Evolutionary conservation across 2,113 vertebrate species (phyloP).

Genomic region (Tringa solitaria): DNA sequence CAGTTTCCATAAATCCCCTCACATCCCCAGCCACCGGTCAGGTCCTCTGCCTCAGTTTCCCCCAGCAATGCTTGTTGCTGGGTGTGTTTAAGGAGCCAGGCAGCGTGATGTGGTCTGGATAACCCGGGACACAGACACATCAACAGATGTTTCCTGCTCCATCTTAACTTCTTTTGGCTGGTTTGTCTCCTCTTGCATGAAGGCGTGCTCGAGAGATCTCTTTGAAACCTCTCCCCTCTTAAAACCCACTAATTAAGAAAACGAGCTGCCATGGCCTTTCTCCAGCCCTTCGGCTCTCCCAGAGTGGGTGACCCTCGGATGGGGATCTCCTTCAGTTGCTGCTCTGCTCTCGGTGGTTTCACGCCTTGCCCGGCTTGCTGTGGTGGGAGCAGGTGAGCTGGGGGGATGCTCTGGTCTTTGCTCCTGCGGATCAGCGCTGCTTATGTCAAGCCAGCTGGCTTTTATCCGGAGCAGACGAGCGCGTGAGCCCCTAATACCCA

Average conservation of each 20-base stretch:
- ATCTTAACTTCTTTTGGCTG: not conserved
- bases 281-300: not conserved
- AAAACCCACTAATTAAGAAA: not conserved
- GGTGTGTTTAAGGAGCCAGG: not conserved
- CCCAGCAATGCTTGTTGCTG: rapidly evolving
- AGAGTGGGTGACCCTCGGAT: not conserved
- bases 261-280: not conserved
- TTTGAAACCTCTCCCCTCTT: not conserved
- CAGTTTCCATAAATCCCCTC: not conserved
- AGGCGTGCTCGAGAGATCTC: not conserved
- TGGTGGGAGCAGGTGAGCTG: not conserved
- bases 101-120: not conserved
- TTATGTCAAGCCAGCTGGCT: not conserved
- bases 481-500: not conserved
- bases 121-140: not conserved
- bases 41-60: not conserved
- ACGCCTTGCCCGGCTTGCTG: not conserved
- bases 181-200: not conserved
- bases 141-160: rapidly evolving
- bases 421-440: not conserved
- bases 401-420: not conserved
- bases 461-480: not conserved
- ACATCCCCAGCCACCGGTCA: rapidly evolving
- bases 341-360: not conserved
- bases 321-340: not conserved